phyloP scores from a whole-genome alignment of 2,888 invertebrate species.

The Eremobia ochroleuca region DNA sequence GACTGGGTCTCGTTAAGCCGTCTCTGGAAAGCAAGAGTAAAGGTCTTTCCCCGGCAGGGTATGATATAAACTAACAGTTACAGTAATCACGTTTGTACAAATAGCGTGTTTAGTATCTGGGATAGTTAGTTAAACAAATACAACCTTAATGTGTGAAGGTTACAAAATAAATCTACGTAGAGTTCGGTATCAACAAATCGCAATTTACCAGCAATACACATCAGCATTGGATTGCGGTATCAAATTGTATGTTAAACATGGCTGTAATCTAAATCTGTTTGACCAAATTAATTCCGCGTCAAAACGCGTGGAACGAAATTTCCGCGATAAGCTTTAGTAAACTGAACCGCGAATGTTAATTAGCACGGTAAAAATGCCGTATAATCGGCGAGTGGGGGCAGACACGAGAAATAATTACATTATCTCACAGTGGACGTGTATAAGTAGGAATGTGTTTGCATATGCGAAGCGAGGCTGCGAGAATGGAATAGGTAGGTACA shows the following conservation, averaged over 20 bases:
- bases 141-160: slow-evolving; percentile 20
- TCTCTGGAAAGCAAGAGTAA: slow-evolving; percentile 7
- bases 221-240: slow-evolving; percentile 62
- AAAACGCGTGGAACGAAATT: slow-evolving; percentile 61
- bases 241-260: slow-evolving; percentile 68
- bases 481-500: not conserved
- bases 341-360: slow-evolving; percentile 72
- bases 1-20: slow-evolving; percentile 12
- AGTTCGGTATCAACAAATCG: slow-evolving; percentile 31
- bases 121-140: slow-evolving; percentile 14
- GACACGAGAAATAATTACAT: slow-evolving; percentile 81
- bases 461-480: slow-evolving; percentile 73
- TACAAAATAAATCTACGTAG: slow-evolving; percentile 12
- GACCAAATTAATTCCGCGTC: slow-evolving; percentile 70
- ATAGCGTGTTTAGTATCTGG: slow-evolving; percentile 1
- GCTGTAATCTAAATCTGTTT: slow-evolving; percentile 72
- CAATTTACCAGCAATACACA: slow-evolving; percentile 55
- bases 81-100: slow-evolving; percentile 21
- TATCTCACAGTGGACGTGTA: slow-evolving; percentile 79
- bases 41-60: not conserved
- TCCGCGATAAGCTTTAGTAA: slow-evolving; percentile 67
- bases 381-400: slow-evolving; percentile 67
- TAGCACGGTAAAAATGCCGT: slow-evolving; percentile 70
- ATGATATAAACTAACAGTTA: slow-evolving; percentile 15
- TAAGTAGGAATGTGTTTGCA: slow-evolving; percentile 78